Percentiles rank a stretch among this genome's conserved stretches.
These are phyloP conservation scores for Microlaimidae sp. DNA, from an alignment of 2,888 invertebrate genomes.

Conservation along the genomic window DNA sequence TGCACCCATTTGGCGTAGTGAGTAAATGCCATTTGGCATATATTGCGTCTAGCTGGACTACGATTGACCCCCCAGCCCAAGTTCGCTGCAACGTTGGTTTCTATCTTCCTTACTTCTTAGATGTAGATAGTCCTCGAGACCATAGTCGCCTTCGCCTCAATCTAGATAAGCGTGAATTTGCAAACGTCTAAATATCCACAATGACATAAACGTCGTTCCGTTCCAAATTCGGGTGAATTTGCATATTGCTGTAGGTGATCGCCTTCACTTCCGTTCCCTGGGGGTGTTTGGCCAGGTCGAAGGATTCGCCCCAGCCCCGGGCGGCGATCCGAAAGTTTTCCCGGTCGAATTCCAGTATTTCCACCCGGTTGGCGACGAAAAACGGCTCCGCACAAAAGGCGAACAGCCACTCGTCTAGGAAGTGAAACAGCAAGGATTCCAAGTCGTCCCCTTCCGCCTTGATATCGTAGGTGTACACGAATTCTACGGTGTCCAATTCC, in stretches of 20 bases:
- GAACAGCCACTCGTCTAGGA: conserved; percentile 79
- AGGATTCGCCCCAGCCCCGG: conserved; percentile 58
- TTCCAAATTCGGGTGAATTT: too few species aligned
- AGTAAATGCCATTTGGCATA: too few species aligned
- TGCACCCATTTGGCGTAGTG: too few species aligned
- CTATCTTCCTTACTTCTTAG: too few species aligned
- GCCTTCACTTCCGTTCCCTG: conserved; percentile 94
- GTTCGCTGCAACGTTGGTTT: too few species aligned
- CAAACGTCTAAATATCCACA: too few species aligned
- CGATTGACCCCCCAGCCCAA: too few species aligned
- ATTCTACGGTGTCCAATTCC: conserved; percentile 50
- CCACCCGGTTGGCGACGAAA: conserved; percentile 26
- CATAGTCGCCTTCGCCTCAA: too few species aligned
- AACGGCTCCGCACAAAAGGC: conserved; percentile 59
- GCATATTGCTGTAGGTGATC: conserved; percentile 98
- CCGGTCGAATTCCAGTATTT: conserved; percentile 63
- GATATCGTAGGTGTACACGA: conserved; percentile 57
- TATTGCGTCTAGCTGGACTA: too few species aligned
- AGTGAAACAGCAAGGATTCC: conserved; percentile 68
- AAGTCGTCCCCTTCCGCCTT: conserved; percentile 74
- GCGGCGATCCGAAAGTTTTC: conserved; percentile 62
- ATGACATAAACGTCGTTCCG: too few species aligned
- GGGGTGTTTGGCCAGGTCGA: conserved; percentile 75
- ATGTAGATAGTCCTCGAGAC: too few species aligned
- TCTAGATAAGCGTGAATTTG: too few species aligned